A percentile compares a stretch with the other conserved stretches of the same genome.
These are phyloP conservation scores for Macrosteles quadrilineatus DNA, from an alignment of 1,140 invertebrate genomes.

Conservation along the genomic window DNA sequence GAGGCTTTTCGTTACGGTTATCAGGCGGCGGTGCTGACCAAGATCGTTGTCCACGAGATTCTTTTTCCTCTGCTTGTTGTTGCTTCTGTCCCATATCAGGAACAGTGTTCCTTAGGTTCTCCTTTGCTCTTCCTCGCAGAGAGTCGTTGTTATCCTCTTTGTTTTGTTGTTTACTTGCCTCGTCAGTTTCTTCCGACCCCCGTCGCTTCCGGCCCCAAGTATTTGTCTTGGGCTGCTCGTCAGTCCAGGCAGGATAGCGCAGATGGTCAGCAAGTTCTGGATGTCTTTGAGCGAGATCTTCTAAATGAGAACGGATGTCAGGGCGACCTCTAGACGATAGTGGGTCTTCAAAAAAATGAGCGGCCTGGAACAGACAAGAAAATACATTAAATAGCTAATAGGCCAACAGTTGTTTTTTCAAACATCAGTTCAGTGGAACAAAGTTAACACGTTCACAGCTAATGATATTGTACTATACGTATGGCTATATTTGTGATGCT, in stretches of 20 bases:
- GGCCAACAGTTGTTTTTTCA: too few species aligned
- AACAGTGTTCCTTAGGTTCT: conserved; percentile 67
- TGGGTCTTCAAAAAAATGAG: conserved; percentile 66
- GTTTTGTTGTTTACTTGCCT: conserved; percentile 33
- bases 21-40: conserved; percentile 68
- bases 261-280: conserved; percentile 64
- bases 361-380: conserved; percentile 54
- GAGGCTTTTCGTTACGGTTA: conserved; percentile 45
- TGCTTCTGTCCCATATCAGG: conserved; percentile 60
- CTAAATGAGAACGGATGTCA: conserved; percentile 57
- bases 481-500: too few species aligned
- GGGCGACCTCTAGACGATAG: conserved; percentile 51
- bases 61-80: conserved; percentile 49
- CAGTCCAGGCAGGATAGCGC: conserved; percentile 51
- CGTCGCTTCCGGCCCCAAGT: conserved; percentile 23
- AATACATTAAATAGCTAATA: too few species aligned
- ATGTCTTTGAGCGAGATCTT: conserved; percentile 59
- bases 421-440: too few species aligned
- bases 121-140: conserved; percentile 6
- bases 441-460: too few species aligned
- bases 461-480: too few species aligned
- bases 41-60: conserved; percentile 59
- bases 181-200: background rate
- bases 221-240: background rate
- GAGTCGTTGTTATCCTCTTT: conserved; percentile 31